Base-by-base conservation (phyloP, 1,140 invertebrate genomes). In the Adoxophyes honmai region DNA sequence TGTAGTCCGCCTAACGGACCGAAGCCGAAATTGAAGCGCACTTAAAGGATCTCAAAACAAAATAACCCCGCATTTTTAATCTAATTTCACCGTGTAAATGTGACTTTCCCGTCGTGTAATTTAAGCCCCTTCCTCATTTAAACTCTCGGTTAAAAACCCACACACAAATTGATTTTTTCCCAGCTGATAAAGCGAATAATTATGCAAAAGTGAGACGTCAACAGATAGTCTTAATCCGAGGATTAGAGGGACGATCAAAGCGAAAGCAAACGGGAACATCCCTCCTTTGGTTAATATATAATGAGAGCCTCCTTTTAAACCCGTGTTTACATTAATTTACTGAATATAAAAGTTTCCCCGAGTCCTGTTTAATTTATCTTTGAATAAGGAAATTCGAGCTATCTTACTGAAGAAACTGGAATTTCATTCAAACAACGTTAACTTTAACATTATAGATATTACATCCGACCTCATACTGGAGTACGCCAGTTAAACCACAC, bases 211-310 rank as follows among this genome's bases (percentile, higher is more conserved):
- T 70, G 68, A 73, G 67, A 75, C 69, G 69, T 75, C 58, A 66
- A 72, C 52, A 57, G 62, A 54, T 67, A 61, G 70, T 58, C 75
- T 77, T 83, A 82, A 86, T 78, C 73, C 4, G 36, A 48, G 60
- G 75, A 69, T 83, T 74, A 78, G 65, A 75, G 78, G 78, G 80
- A 63, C 66, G 75, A 81, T 83, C 78, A 82, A 83, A 86, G 77
- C 60, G 65, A 63, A 70, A 66, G 67, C 68, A 76, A 75, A 66
- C 60, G 60, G 64, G 66, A 75, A 75, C 73, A 75, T 75, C 79
- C 80, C 75, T 62, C 52, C 60, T 72, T 75, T 66, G 78, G 77
- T 81, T 81, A 83, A 86, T 83, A 81, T 75, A 73, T 83, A 86
- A 86, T 86, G 78, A 80, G 64, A 70, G 62, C 55, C 68, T 65